Evolutionary conservation across 2,888 invertebrate genomes (phyloP).

Genomic region (Phrixothrix hirtus): DNA sequence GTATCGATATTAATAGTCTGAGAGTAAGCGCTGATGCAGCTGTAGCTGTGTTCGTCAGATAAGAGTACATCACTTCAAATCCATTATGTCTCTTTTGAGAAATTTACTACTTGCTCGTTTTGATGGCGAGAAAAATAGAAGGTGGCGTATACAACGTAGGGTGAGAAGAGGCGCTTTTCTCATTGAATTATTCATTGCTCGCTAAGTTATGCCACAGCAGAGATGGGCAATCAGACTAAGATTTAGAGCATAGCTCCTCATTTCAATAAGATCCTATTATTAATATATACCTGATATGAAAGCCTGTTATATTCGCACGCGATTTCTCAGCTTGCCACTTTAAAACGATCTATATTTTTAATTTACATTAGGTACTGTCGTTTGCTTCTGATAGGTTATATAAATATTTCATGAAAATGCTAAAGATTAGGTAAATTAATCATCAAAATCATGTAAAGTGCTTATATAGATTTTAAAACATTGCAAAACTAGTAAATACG

Average conservation of each 20-base stretch:
- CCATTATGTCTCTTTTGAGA: slow-evolving; percentile 44
- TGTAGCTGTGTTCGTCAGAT: slow-evolving; percentile 45
- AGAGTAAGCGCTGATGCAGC: slow-evolving; percentile 35
- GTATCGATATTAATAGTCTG: slow-evolving; percentile 41
- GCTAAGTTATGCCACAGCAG: slow-evolving; percentile 37
- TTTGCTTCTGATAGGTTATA: too few species aligned
- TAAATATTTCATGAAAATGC: too few species aligned
- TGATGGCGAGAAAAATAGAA: slow-evolving; percentile 45
- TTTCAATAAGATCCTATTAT: too few species aligned
- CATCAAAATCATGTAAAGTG: too few species aligned
- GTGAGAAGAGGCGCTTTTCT: slow-evolving; percentile 39
- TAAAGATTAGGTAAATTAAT: too few species aligned
- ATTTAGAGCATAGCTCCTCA: slow-evolving; percentile 28
- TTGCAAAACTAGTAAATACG: too few species aligned
- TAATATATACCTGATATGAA: too few species aligned
- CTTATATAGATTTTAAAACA: too few species aligned
- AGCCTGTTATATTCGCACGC: too few species aligned
- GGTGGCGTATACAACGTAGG: slow-evolving; percentile 37
- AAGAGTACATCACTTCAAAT: slow-evolving; percentile 44
- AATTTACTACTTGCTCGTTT: slow-evolving; percentile 42
- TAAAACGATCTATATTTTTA: too few species aligned
- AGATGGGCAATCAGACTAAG: slow-evolving; percentile 36
- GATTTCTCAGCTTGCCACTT: too few species aligned
- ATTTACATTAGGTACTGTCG: too few species aligned
- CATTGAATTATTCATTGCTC: slow-evolving; percentile 43